phyloP scores from a whole-genome alignment of 1,140 invertebrate genomes.

The Ceratoteleas bidentatus region DNA sequence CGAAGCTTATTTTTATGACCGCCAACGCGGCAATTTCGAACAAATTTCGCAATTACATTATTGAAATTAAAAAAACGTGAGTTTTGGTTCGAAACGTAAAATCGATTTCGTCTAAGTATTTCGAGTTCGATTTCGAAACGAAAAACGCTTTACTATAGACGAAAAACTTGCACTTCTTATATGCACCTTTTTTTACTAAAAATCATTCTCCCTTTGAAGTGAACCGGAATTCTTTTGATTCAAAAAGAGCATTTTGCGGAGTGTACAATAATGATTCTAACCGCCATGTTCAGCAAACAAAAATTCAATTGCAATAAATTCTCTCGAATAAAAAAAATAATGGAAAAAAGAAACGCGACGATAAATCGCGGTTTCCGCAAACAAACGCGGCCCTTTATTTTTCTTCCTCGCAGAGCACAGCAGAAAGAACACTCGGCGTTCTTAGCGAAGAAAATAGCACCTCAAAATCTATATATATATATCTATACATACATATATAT shows the following conservation, averaged over 20 bases:
- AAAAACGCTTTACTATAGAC: too few relatives aligned
- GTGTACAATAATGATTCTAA: conserved; percentile 1
- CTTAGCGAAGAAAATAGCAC: conserved; percentile 5
- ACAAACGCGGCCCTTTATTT: conserved; percentile 8
- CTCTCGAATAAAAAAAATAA: too few relatives aligned
- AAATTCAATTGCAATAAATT: conserved; percentile 17
- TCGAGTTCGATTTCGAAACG: too few relatives aligned
- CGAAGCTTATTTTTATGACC: conserved; percentile 19
- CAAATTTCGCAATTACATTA: neutral
- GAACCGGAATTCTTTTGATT: too few relatives aligned
- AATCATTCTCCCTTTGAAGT: too few relatives aligned
- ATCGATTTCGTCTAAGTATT: too few relatives aligned
- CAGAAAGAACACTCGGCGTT: conserved; percentile 12
- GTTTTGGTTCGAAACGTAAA: neutral
- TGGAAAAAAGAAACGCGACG: conserved; percentile 5
- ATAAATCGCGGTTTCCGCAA: conserved; percentile 12
- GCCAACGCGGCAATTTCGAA: neutral
- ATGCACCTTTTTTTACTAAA: too few relatives aligned
- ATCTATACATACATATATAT: too few relatives aligned
- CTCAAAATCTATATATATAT: conserved; percentile 24
- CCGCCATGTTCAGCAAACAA: neutral
- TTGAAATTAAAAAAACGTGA: neutral
- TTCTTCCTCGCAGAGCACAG: conserved; percentile 5
- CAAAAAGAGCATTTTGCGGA: too few relatives aligned
- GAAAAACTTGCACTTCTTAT: too few relatives aligned